Percentiles rank a stretch among this genome's conserved stretches.
Evolutionary conservation across 2,888 invertebrate genomes (phyloP).

Genomic region (Anodontia alba): DNA sequence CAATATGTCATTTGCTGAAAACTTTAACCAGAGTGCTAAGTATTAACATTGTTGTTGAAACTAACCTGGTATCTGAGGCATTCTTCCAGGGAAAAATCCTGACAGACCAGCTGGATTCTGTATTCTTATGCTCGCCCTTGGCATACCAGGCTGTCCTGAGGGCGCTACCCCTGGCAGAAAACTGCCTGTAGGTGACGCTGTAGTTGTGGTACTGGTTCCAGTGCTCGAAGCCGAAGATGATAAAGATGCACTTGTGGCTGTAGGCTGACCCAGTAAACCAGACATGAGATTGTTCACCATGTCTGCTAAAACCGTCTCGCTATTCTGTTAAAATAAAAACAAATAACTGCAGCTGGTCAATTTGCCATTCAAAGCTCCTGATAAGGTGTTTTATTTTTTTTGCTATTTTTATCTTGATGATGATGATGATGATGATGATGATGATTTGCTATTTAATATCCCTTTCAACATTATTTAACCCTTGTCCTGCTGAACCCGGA

Average conservation of each 20-base stretch:
- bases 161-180: conserved; percentile 5
- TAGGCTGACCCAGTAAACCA: conserved; percentile 55
- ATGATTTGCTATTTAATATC: no score
- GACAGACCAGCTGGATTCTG: conserved; percentile 34
- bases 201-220: conserved; percentile 20
- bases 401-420: not conserved
- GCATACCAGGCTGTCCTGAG: conserved; percentile 27
- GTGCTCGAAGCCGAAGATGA: not conserved
- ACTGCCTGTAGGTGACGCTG: conserved; percentile 20
- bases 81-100: conserved; percentile 33
- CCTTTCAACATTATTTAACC: no score
- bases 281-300: conserved; percentile 68
- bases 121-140: conserved; percentile 38
- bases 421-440: no score
- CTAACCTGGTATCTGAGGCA: conserved; percentile 23
- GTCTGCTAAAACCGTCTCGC: conserved; percentile 63
- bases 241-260: conserved; percentile 10
- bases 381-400: no score
- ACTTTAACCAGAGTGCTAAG: no score
- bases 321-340: conserved; percentile 29
- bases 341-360: no score
- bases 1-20: no score
- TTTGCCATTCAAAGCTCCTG: not conserved
- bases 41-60: no score
- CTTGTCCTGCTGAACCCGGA: no score